These are phyloP conservation scores for Melikaiella ostensackeni DNA, from an alignment of 2,888 invertebrate genomes.

Conservation along the genomic window DNA sequence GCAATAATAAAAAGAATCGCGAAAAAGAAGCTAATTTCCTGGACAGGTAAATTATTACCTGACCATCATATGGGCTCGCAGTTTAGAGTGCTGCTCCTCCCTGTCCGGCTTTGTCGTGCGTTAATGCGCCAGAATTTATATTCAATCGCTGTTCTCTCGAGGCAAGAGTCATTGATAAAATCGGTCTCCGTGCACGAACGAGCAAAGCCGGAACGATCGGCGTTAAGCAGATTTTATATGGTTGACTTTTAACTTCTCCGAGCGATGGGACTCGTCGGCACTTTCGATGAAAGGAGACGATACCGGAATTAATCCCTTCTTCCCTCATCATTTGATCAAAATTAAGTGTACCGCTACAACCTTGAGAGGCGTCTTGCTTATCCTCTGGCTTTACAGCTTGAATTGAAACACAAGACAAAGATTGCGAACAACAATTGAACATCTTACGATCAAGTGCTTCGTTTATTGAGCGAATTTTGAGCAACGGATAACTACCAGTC, in stretches of 20 bases:
- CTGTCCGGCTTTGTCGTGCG: conserved; percentile 47
- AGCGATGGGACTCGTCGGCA: conserved; percentile 34
- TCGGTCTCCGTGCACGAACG: conserved; percentile 53
- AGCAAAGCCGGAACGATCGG: conserved; percentile 55
- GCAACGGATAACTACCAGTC: too few relatives aligned
- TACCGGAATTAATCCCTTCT: conserved; percentile 40
- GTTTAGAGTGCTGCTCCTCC: conserved; percentile 35
- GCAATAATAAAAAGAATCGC: conserved; percentile 11
- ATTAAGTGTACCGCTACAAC: not conserved
- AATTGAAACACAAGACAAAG: conserved; percentile 6
- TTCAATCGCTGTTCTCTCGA: conserved; percentile 52
- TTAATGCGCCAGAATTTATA: conserved; percentile 60
- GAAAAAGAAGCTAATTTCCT: conserved; percentile 9
- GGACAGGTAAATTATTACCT: conserved; percentile 20
- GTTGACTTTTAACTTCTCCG: conserved; percentile 54
- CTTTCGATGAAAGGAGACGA: conserved; percentile 37
- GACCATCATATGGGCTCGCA: not conserved
- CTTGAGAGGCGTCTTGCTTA: conserved; percentile 44
- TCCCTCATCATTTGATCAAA: conserved; percentile 17
- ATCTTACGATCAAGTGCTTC: too few relatives aligned
- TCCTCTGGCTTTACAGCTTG: conserved; percentile 27
- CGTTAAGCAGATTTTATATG: conserved; percentile 58
- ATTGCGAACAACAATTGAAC: not conserved
- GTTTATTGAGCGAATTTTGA: too few relatives aligned
- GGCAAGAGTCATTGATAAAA: conserved; percentile 51